Conservation (phyloP, 2,113 vertebrate species). For the Sciurus niger region DNA sequence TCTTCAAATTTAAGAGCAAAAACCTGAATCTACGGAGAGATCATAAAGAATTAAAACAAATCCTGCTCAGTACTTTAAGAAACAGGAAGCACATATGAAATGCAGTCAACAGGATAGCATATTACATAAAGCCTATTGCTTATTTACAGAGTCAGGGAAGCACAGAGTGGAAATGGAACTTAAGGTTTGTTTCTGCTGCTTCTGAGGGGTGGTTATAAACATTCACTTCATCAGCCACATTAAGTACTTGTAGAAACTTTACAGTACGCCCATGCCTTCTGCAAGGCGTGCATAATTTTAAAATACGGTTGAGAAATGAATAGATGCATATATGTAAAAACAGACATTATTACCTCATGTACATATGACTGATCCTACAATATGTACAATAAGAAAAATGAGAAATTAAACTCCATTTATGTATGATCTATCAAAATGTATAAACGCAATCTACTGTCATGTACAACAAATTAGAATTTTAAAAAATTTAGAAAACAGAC, state of each 20-base stretch:
- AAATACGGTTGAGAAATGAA: neutral
- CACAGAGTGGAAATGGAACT: slow-evolving; percentile 13
- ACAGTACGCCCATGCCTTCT: neutral
- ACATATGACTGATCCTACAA: too few relatives aligned
- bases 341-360: neutral
- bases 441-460: too few relatives aligned
- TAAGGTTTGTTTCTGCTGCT: neutral
- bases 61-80: neutral
- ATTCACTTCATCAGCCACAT: neutral
- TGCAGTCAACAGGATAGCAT: slow-evolving; percentile 38
- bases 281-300: neutral
- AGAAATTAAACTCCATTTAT: too few relatives aligned
- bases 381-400: too few relatives aligned
- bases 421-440: too few relatives aligned
- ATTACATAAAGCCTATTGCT: neutral
- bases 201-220: neutral
- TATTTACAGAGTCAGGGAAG: slow-evolving; percentile 33
- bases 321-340: neutral
- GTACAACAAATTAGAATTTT: too few relatives aligned
- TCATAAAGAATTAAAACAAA: slow-evolving; percentile 63
- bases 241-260: neutral
- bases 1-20: slow-evolving; percentile 47
- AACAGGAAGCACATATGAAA: slow-evolving; percentile 44
- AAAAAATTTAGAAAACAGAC: neutral
- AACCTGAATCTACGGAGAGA: slow-evolving; percentile 33